A percentile compares a stretch with the other conserved stretches of the same genome.
phyloP scores from a whole-genome alignment of 2,888 invertebrate genomes.

The Slavum lentiscoides region DNA sequence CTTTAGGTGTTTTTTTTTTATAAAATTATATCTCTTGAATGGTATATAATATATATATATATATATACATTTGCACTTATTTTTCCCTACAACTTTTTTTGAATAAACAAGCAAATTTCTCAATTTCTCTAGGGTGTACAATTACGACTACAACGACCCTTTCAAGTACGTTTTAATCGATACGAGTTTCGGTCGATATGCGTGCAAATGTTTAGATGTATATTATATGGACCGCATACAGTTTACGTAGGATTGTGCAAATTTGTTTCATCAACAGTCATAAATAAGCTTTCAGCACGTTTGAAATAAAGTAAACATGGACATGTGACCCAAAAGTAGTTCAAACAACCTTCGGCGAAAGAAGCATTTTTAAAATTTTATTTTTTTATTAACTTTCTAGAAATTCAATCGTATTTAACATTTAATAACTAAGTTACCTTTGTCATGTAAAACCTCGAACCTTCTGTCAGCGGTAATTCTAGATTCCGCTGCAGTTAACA shows the following conservation, averaged over 20 bases:
- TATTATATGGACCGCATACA: slow-evolving; percentile 24
- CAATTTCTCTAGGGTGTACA: slow-evolving; percentile 7
- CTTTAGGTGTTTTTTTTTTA: slow-evolving; percentile 24
- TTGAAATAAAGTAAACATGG: not conserved
- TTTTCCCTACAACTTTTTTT: slow-evolving; percentile 17
- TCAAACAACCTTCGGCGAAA: slow-evolving; percentile 7
- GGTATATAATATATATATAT: slow-evolving; percentile 20
- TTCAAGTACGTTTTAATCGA: slow-evolving; percentile 41
- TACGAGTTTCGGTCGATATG: not conserved
- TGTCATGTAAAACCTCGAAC: slow-evolving; percentile 75
- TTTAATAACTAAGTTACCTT: slow-evolving; percentile 63
- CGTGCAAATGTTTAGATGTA: not conserved
- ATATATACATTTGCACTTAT: not conserved
- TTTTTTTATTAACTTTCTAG: not conserved
- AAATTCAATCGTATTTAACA: not conserved
- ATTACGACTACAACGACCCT: slow-evolving; percentile 25
- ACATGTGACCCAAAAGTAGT: slow-evolving; percentile 3
- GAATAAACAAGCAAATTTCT: slow-evolving; percentile 41
- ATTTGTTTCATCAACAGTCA: slow-evolving; percentile 36
- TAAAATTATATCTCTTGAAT: slow-evolving; percentile 1
- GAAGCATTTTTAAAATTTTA: not conserved
- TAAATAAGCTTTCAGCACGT: slow-evolving; percentile 16
- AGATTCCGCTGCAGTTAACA: slow-evolving; percentile 76
- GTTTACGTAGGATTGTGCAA: slow-evolving; percentile 24
- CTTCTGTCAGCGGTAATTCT: slow-evolving; percentile 76